Base-by-base conservation (phyloP, 2,113 vertebrate species). In the Marmota monax region DNA sequence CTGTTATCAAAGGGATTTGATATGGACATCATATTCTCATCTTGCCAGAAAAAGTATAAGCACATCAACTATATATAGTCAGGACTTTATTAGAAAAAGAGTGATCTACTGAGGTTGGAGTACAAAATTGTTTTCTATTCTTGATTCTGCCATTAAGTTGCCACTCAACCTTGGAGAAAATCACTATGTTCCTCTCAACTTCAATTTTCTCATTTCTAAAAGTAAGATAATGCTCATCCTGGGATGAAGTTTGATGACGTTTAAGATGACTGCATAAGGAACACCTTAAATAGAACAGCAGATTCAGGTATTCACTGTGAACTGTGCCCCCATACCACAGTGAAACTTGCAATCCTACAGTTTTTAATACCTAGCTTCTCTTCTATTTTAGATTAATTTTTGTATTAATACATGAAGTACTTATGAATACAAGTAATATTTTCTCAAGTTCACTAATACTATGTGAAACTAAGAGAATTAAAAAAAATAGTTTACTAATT, bases 201-300 rank as follows among this genome's bases (percentile, higher is more conserved):
- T 95, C 34, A 72, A 22, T 92, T 93, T 96, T 63, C 27, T 89
- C 10, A 79, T 78, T 92, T 95, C 32, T 77, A 70, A 83, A 95
- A 45, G 25, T 45, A 92, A 29, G 34, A 22, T 51, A 95, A 61
- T 73, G 45, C 58, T 73, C 93, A 77, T 23, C 16, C 22, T 73
- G 73, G 34, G 58, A 42, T 73, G 23, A 92, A 86, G 42, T 73
- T 70, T 85, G 34, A 91, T 89, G 61, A 45, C 29, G 13, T 72
- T 89, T 72, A 65, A 27, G 53, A 77, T 74, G 76, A 94, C 63
- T 92, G n/a, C 48, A 29, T 34, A 37, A 42, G 14, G 29, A 70
- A n/a, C 4, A 77, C 5, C 22, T 32, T 61, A 37, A 85, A 39
- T 27, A 53, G 29, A 34, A 23, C 2, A 48, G 25, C 12, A n/a